phyloP scores from a whole-genome alignment of 2,113 vertebrate genomes.

The Gambusia holbrooki region DNA sequence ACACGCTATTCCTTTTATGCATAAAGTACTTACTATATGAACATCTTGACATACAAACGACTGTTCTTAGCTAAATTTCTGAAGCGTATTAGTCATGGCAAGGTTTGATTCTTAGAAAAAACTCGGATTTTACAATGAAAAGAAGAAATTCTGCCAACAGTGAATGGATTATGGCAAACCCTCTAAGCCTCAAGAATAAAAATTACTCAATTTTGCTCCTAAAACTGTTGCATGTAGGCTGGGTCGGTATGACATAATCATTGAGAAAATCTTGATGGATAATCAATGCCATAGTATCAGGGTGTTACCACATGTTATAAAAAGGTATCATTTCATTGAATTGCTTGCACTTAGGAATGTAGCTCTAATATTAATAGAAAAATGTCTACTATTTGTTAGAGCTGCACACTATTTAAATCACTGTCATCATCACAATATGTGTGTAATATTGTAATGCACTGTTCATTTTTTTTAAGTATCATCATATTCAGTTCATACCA shows the following conservation, averaged over 20 bases:
- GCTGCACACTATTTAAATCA: background rate
- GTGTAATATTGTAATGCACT: background rate
- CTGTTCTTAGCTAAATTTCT: conserved; percentile 2
- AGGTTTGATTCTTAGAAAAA: conserved; percentile 1
- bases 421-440: background rate
- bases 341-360: background rate
- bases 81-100: background rate
- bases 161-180: background rate
- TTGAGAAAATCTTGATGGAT: no score
- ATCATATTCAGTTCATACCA: background rate
- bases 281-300: background rate
- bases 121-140: conserved; percentile 4
- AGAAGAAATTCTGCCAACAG: background rate
- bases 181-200: background rate
- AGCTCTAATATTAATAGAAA: background rate
- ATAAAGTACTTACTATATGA: background rate
- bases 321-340: no score
- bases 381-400: background rate
- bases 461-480: no score
- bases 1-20: background rate
- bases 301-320: background rate
- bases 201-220: background rate
- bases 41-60: background rate
- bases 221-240: background rate
- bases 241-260: no score